Evolutionary conservation across 2,797 vertebrate genomes (phyloP), one percentile per base, ranked within the genome.

Genomic region (Leontopithecus rosalia): DNA sequence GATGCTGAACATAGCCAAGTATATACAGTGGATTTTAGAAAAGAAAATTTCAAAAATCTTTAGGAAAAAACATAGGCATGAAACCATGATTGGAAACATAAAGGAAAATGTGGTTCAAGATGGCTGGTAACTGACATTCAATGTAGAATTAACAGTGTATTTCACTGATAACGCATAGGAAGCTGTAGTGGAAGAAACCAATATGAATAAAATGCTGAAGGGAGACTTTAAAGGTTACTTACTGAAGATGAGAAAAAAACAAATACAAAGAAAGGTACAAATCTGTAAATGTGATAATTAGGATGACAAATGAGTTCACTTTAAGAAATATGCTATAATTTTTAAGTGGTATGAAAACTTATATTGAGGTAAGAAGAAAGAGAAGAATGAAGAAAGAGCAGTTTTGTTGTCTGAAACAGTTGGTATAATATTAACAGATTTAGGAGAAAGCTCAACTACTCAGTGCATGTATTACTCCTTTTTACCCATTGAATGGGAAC

Each of bases 401-500:
- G 39, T 5, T 30, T 94, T 91, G 30, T 24, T 73, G 1, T 73
- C 88, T 43, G 41, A 6, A 79, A 36, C 11, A 39, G 22, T 50
- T 86, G n/a, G 14, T 73, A 33, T 36, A 39, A 20, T 95, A 14
- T 77, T 84, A 75, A 88, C 52, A 70, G 30, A 61, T 64, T 7
- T 48, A 61, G 36, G 55, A 90, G 76, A 94, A 88, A 80, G 26
- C 33, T 28, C 33, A 91, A 19, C 2, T 41, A 85, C 46, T 80
- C 30, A 11, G 43, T 84, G 9, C 10, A 19, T 55, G 48, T 64
- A 91, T 61, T 95, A 46, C 17, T 88, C 3, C 13, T 36, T 7
- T 96, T 97, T 83, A 55, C 30, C 89, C 86, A 55, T 85, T 76
- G 73, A 76, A 88, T 91, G 17, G n/a, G 14, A 79, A 46, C 82